Conservation (phyloP, 2,797 vertebrate species). For the Characodon lateralis region DNA sequence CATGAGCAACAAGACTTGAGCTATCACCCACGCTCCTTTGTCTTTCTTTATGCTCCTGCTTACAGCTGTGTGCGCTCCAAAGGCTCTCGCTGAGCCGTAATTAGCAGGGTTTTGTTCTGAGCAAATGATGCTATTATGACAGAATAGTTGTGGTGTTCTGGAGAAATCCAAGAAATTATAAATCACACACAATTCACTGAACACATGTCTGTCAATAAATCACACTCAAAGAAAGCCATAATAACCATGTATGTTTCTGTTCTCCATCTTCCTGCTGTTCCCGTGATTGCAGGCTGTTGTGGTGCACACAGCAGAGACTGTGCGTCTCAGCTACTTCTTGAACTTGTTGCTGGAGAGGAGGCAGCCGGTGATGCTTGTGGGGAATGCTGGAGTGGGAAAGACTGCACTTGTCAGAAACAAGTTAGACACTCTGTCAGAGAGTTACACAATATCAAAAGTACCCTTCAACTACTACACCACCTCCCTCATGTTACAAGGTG, state of each 20-base stretch:
- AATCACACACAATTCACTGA: slow-evolving; percentile 81
- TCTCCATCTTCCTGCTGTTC: slow-evolving; percentile 66
- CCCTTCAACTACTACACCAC: slow-evolving; percentile 85
- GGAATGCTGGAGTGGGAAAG: slow-evolving; percentile 84
- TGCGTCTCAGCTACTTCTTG: slow-evolving; percentile 80
- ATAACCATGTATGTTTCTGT: slow-evolving; percentile 78
- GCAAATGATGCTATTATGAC: slow-evolving; percentile 83
- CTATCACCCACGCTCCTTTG: slow-evolving; percentile 81
- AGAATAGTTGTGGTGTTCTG: slow-evolving; percentile 77
- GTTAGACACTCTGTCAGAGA: slow-evolving; percentile 79
- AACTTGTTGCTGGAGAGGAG: slow-evolving; percentile 82
- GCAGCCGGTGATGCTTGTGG: slow-evolving; percentile 84
- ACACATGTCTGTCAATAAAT: slow-evolving; percentile 83
- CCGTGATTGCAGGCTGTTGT: slow-evolving; percentile 81
- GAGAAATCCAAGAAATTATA: slow-evolving; percentile 80
- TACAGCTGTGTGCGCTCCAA: slow-evolving; percentile 80
- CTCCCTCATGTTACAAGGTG: slow-evolving; percentile 83
- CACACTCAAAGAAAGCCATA: slow-evolving; percentile 76
- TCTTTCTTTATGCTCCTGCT: slow-evolving; percentile 73
- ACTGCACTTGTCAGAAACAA: slow-evolving; percentile 76
- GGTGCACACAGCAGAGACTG: slow-evolving; percentile 83
- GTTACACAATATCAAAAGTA: slow-evolving; percentile 76
- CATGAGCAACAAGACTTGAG: slow-evolving; percentile 75
- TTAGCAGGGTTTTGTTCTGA: slow-evolving; percentile 82
- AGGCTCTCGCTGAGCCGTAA: slow-evolving; percentile 80